These are phyloP conservation scores for Ophion costatus DNA, from an alignment of 2,888 invertebrate genomes.

Conservation along the genomic window DNA sequence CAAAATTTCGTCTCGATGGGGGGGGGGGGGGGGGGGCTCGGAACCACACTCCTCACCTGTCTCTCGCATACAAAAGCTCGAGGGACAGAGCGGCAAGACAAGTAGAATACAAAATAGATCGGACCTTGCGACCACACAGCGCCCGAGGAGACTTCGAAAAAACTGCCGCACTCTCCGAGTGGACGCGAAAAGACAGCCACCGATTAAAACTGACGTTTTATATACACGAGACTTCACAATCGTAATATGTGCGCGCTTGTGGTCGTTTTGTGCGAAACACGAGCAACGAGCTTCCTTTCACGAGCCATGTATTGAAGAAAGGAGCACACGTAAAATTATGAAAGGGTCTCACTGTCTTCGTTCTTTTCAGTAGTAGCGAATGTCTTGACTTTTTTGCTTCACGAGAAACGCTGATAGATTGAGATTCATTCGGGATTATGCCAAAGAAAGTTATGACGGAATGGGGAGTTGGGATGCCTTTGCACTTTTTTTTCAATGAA, in stretches of 20 bases:
- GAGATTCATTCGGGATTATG: conserved; percentile 4
- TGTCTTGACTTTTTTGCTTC: conserved; percentile 53
- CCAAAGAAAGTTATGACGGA: conserved; percentile 35
- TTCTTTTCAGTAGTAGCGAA: conserved; percentile 49
- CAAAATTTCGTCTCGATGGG: too few species aligned
- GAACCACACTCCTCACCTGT: background rate
- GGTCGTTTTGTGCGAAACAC: conserved; percentile 25
- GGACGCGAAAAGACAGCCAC: conserved; percentile 6
- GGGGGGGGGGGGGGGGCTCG: too few species aligned
- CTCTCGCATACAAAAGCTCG: conserved; percentile 50
- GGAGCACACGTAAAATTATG: conserved; percentile 38
- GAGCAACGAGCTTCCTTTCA: conserved; percentile 22
- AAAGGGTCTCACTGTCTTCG: conserved; percentile 62
- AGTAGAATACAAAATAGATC: background rate
- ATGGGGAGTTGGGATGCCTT: background rate
- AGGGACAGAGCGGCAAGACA: conserved; percentile 40
- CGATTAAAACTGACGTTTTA: conserved; percentile 59
- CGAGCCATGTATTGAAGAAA: background rate
- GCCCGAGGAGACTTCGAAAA: conserved; percentile 6
- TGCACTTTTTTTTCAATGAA: conserved; percentile 3
- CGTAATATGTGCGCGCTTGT: conserved; percentile 19
- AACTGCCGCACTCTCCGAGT: background rate
- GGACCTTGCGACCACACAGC: background rate
- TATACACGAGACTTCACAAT: conserved; percentile 25
- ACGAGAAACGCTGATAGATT: conserved; percentile 33